A percentile compares a stretch with the other conserved stretches of the same genome.
Evolutionary conservation across 2,797 vertebrate species (phyloP).

Genomic region (Onychomys arenicola): DNA sequence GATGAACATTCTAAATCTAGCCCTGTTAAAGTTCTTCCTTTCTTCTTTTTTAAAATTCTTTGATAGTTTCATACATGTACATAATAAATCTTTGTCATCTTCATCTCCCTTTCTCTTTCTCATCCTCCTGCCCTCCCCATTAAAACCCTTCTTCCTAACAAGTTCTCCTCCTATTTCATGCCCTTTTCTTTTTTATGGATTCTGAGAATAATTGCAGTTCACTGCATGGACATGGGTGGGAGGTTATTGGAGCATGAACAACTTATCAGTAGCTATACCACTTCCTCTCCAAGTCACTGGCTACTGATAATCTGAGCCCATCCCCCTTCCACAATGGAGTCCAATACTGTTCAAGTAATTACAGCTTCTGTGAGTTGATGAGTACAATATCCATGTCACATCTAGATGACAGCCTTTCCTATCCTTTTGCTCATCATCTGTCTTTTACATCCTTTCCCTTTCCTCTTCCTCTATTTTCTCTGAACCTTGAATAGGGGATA

Average conservation of each 20-base stretch:
- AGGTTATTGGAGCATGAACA: background rate
- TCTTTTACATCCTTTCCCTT: background rate
- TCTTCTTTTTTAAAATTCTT: background rate
- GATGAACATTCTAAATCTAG: background rate
- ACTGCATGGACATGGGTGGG: background rate
- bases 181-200: background rate
- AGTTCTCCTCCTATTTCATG: background rate
- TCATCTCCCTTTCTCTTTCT: background rate
- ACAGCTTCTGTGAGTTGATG: background rate
- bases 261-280: background rate
- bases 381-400: background rate
- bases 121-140: background rate
- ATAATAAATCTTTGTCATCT: background rate
- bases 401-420: background rate
- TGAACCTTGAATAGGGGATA: background rate
- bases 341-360: background rate
- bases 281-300: background rate
- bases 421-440: background rate
- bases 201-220: background rate
- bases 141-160: background rate
- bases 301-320: background rate
- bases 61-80: background rate
- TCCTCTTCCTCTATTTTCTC: background rate
- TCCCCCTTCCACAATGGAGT: background rate
- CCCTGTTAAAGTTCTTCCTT: background rate